Evolutionary conservation across 2,113 vertebrate genomes (phyloP).

Genomic region (Nannobrachium achirus): DNA sequence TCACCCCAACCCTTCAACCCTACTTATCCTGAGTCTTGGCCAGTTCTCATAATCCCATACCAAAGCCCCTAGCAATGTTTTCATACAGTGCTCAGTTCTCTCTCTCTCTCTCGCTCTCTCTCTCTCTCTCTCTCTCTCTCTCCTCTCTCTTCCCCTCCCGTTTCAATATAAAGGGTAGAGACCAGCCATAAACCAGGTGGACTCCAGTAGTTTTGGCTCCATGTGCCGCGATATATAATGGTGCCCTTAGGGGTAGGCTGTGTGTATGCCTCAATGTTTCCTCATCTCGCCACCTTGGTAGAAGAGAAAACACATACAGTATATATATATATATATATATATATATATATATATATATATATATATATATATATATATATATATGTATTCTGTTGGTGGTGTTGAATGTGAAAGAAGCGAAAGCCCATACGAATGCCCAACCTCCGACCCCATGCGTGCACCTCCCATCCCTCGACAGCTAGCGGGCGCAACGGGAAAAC

Average conservation of each 20-base stretch:
- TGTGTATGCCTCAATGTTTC: constrained; percentile 60
- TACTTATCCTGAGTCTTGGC: constrained; percentile 53
- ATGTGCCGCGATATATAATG: constrained; percentile 70
- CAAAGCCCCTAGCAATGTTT: constrained; percentile 61
- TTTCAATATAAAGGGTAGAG: constrained; percentile 56
- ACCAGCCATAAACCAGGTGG: constrained; percentile 58
- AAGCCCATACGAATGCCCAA: too few relatives aligned
- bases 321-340: too few relatives aligned
- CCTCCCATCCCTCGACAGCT: constrained; percentile 5
- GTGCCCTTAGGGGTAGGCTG: constrained; percentile 53
- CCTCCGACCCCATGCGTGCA: too few relatives aligned
- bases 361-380: too few relatives aligned
- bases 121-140: too few relatives aligned
- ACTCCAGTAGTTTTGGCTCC: constrained; percentile 66
- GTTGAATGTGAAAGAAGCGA: too few relatives aligned
- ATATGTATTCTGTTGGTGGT: too few relatives aligned
- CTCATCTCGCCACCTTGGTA: constrained; percentile 62
- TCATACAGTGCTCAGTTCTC: constrained; percentile 31
- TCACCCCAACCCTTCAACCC: constrained; percentile 8
- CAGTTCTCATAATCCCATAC: constrained; percentile 68
- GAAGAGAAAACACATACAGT: too few relatives aligned
- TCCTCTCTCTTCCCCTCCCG: constrained; percentile 41
- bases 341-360: too few relatives aligned
- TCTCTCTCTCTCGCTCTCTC: too few relatives aligned
- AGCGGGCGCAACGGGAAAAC: constrained; percentile 41